These are phyloP conservation scores for Pseudochirops corinnae DNA, from an alignment of 2,797 vertebrate genomes.

Conservation along the genomic window DNA sequence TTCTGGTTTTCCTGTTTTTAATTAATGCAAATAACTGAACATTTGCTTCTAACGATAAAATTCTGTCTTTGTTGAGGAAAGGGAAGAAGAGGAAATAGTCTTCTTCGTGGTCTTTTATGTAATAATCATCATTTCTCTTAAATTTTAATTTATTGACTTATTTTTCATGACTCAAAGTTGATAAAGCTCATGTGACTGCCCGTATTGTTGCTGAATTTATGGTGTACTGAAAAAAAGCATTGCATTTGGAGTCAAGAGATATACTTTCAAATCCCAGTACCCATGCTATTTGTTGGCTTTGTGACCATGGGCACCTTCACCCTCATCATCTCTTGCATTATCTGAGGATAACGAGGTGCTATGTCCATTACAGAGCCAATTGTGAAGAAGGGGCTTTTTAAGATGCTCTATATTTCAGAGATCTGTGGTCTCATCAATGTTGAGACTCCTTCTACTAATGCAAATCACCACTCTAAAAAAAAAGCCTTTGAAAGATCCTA, in stretches of 20 bases:
- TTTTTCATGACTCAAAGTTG: neutral
- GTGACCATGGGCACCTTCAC: neutral
- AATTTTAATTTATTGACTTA: constrained; percentile 7
- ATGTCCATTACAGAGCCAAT: neutral
- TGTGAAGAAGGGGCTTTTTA: neutral
- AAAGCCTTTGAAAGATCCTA: neutral
- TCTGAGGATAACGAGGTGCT: neutral
- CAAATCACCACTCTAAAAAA: neutral
- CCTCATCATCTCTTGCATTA: neutral
- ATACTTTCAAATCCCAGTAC: neutral
- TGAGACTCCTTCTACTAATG: neutral
- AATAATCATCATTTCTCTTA: neutral
- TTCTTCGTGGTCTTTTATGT: neutral
- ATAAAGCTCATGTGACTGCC: neutral
- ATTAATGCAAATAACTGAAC: constrained; percentile 13
- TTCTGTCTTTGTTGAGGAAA: neutral
- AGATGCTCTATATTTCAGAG: neutral
- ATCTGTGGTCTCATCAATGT: neutral
- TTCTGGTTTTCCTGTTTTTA: neutral
- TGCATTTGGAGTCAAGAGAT: neutral
- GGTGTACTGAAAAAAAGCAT: neutral
- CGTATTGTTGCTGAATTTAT: neutral
- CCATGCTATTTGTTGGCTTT: neutral
- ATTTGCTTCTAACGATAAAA: neutral
- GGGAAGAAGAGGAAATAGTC: neutral